A percentile compares a stretch with the other conserved stretches of the same genome.
Evolutionary conservation across 2,113 vertebrate species (phyloP).

Genomic region (Phyllostomus hastatus): DNA sequence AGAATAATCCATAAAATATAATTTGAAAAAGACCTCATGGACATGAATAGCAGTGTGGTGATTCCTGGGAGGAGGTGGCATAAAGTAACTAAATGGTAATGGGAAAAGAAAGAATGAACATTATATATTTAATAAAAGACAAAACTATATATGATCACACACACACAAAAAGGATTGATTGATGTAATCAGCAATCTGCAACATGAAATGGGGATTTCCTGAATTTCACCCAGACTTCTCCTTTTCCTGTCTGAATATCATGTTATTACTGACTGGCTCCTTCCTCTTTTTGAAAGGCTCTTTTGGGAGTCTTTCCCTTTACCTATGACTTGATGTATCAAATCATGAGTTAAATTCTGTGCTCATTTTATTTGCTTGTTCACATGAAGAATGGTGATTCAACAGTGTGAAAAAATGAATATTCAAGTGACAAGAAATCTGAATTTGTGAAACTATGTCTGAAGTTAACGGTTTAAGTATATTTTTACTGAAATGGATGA

Average conservation of each 20-base stretch:
- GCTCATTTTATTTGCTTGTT: neutral
- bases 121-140: too few relatives aligned
- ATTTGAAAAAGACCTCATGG: too few relatives aligned
- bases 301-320: neutral
- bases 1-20: too few relatives aligned
- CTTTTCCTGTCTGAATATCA: neutral
- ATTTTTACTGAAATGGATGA: neutral
- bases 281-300: neutral
- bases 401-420: neutral
- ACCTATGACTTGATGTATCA: neutral
- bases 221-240: accelerated
- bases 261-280: neutral
- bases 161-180: neutral
- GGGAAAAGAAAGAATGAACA: too few relatives aligned
- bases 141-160: too few relatives aligned
- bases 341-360: neutral
- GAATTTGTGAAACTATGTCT: neutral
- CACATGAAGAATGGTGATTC: neutral
- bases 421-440: neutral
- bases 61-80: too few relatives aligned
- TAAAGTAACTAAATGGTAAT: too few relatives aligned
- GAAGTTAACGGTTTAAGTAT: neutral
- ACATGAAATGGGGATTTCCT: neutral
- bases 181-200: neutral
- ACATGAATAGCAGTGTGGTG: too few relatives aligned